These are phyloP conservation scores for Cactoblastis cactorum DNA, from an alignment of 2,888 invertebrate species.

Conservation along the genomic window DNA sequence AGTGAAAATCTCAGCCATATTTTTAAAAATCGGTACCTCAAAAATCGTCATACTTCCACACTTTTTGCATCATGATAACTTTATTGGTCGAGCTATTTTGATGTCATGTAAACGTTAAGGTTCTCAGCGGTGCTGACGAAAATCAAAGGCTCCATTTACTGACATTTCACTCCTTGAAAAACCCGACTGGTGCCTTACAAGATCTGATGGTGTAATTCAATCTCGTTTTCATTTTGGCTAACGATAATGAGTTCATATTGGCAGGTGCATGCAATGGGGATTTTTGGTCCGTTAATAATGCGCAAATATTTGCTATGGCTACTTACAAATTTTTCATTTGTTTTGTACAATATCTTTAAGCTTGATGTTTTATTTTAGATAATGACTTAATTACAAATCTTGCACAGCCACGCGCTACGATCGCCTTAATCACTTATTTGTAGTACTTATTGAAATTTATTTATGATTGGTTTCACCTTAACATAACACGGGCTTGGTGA, in stretches of 20 bases:
- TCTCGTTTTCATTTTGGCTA: conserved; percentile 2
- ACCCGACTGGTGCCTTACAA: conserved; percentile 5
- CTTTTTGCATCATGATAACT: conserved; percentile 36
- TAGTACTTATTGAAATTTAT: too few species aligned
- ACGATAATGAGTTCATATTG: conserved; percentile 1
- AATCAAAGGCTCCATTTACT: conserved; percentile 7
- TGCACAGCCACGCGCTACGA: too few species aligned
- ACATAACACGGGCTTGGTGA: too few species aligned
- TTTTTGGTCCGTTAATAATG: background rate
- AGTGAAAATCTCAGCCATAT: background rate
- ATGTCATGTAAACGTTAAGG: conserved; percentile 45
- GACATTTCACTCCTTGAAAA: conserved; percentile 10
- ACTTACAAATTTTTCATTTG: too few species aligned
- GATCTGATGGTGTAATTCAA: conserved; percentile 4
- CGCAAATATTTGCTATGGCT: background rate
- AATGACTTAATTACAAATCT: too few species aligned
- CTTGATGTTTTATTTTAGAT: too few species aligned
- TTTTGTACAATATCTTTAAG: too few species aligned
- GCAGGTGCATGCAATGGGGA: conserved; percentile 2
- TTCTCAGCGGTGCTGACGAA: conserved; percentile 18
- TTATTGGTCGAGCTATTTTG: conserved; percentile 52
- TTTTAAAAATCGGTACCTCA: background rate
- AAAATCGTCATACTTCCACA: conserved; percentile 15
- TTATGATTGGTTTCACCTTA: too few species aligned
- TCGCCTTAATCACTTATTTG: too few species aligned